Conservation (phyloP, 2,888 invertebrate species). For the Gonocerus acuteangulatus region DNA sequence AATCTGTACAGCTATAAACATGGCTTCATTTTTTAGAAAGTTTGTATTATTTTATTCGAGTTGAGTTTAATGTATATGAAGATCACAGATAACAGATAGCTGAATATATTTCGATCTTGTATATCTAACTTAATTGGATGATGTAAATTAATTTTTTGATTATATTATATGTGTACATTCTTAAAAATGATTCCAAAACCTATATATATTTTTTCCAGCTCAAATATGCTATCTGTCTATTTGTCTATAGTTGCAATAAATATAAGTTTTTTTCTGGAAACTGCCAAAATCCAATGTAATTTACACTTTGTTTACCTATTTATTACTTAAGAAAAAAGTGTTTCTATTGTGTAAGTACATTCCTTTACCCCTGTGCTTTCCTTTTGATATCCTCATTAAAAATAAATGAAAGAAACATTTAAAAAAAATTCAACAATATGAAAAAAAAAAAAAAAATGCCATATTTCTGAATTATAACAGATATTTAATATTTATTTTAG, state of each 20-base stretch:
- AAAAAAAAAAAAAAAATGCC: slow-evolving; percentile 16
- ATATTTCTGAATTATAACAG: slow-evolving; percentile 17
- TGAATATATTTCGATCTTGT: slow-evolving; percentile 19
- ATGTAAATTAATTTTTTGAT: slow-evolving; percentile 25
- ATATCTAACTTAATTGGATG: slow-evolving; percentile 23
- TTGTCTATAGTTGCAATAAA: slow-evolving; percentile 37
- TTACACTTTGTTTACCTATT: slow-evolving; percentile 25
- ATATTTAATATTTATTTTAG: slow-evolving; percentile 14
- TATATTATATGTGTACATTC: slow-evolving; percentile 27
- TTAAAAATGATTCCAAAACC: slow-evolving; percentile 25
- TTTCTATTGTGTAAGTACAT: slow-evolving; percentile 25
- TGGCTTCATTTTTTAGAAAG: slow-evolving; percentile 29
- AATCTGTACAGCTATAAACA: slow-evolving; percentile 28
- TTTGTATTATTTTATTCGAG: slow-evolving; percentile 26
- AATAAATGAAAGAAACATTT: not conserved
- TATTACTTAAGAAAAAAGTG: slow-evolving; percentile 17
- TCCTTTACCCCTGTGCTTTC: slow-evolving; percentile 14
- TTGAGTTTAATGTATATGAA: slow-evolving; percentile 24
- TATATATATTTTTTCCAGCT: slow-evolving; percentile 34
- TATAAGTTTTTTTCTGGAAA: slow-evolving; percentile 32
- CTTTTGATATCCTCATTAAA: slow-evolving; percentile 8
- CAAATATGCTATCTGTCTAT: slow-evolving; percentile 34
- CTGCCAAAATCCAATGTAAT: slow-evolving; percentile 25
- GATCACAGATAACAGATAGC: slow-evolving; percentile 31
- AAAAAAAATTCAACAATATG: slow-evolving; percentile 1